Base-by-base conservation (phyloP, 2,113 vertebrate species). In the Oryzias woworae region DNA sequence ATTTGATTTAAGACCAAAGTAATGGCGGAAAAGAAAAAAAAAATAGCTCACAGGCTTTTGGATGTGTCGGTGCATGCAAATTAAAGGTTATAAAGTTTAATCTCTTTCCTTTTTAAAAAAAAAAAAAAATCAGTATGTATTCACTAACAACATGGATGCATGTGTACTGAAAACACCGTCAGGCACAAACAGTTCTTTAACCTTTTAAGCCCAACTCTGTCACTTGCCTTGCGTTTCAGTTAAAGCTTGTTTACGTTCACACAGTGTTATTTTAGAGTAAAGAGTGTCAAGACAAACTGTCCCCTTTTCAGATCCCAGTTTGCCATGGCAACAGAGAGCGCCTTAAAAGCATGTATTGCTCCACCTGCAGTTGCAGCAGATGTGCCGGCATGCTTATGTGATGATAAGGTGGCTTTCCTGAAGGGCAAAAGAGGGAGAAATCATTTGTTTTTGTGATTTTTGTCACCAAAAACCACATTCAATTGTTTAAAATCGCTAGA, bases 1-100 rank as follows among this genome's bases (percentile, higher is more conserved):
- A 56, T 66, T 66, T 68, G 75, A 53, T 75, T 69, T 60, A 28
- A 71, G 71, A 60, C 62, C 43, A 15, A 16, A 6, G 13, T 55
- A 14, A 36, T 61, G 3, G 8, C 62, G n/a, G 36, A 36, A 36
- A 36, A 7, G 31, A 36, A 36, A 65, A 62, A 53, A 47, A 41
- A 48, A 48, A 20, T 10, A 20, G 47, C 47, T 12, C 18, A 12
- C 7, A 12, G 47, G 16, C 12, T 12, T 18, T 3, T 48, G 20
- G n/a, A 48, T n/a, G 12, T 20, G 18, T 48, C n/a, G 47, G 20
- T 41, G 14, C 15, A 28, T n/a, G 15, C 15, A 14, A 20, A 26
- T 42, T 56, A 22, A 54, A 22, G 15, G 41, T 15, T 23, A 4
- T 7, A 48, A 17, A 4, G 28, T 41, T 7, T 15, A 2, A 23